Evolutionary conservation across 2,797 vertebrate genomes (phyloP).

Genomic region (Gallinago stenura): DNA sequence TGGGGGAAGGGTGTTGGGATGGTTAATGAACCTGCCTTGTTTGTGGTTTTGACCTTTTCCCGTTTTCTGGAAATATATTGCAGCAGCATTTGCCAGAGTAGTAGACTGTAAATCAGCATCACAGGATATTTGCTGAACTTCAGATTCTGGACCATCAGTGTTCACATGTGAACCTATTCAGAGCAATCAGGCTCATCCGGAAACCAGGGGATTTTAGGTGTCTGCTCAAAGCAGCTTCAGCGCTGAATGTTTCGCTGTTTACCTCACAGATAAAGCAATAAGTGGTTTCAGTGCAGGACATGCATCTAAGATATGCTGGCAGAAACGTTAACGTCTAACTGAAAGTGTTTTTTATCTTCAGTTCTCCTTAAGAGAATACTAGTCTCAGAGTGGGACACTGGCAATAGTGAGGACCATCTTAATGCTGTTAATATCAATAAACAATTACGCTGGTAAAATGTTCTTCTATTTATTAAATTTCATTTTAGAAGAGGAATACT

Average conservation of each 20-base stretch:
- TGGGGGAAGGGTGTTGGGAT: neutral
- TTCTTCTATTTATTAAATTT: neutral
- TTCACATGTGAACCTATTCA: neutral
- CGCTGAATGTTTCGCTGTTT: neutral
- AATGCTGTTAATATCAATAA: neutral
- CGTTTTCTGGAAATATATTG: neutral
- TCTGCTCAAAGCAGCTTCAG: neutral
- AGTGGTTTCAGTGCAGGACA: neutral
- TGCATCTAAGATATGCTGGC: neutral
- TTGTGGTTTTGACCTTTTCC: neutral
- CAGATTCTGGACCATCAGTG: neutral
- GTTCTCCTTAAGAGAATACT: neutral
- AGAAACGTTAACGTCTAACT: neutral
- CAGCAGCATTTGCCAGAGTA: neutral
- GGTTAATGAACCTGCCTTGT: neutral
- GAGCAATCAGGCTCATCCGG: neutral
- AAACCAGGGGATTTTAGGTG: neutral
- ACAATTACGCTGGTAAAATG: neutral
- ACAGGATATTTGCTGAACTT: conserved; percentile 1
- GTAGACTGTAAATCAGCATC: neutral
- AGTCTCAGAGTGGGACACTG: neutral
- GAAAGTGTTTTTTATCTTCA: neutral
- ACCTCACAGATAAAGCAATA: neutral
- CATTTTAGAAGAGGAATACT: neutral
- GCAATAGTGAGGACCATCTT: neutral